Evolutionary conservation across 2,888 invertebrate genomes (phyloP), one percentile per base, ranked within the genome.

Genomic region (Caenorhabditis uteleia): DNA sequence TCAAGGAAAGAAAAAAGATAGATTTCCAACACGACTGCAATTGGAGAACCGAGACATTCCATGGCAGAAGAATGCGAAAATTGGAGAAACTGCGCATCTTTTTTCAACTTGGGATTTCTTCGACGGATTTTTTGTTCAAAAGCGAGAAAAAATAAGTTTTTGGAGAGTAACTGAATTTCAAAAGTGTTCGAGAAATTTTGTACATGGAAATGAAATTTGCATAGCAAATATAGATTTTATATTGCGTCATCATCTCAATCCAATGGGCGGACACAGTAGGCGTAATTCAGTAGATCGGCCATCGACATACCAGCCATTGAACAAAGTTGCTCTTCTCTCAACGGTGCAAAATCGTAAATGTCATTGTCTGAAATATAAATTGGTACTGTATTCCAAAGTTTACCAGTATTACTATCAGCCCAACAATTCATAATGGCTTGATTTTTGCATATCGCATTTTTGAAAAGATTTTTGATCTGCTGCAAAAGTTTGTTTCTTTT

Each of bases 381-480:
- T 49, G 53, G 40, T 20, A 49, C 48, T 44, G 31, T 39, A 16
- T 31, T 48, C 5, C 4, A 7, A 34, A 34, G n/a, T n/a, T 34
- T 7, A n/a, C 8, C 34, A 34, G n/a, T n/a, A 34, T 47, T 34
- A 62, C 62, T 38, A 21, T 26, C 25, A 39, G 51, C 46, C 62
- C 62, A 62, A 33, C 62, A 62, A 43, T 62, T 62, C 47, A 51
- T 43, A 18, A 62, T 62, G 3, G 62, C 62, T 25, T 53, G 51
- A 44, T 46, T 62, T 3, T 54, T 47, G 14, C 39, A 21, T 4
- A 62, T 46, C 16, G 62, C 62, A n/a, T 47, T 51, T 39, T 39
- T 40, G 34, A 62, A 62, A 10, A 62, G 14, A 23, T 55, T 36
- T 10, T 39, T 31, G 3, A 62, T 56, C 34, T 62, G 50, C 62